Evolutionary conservation across 2,888 invertebrate genomes (phyloP).

Genomic region (Abrostola triplasia): DNA sequence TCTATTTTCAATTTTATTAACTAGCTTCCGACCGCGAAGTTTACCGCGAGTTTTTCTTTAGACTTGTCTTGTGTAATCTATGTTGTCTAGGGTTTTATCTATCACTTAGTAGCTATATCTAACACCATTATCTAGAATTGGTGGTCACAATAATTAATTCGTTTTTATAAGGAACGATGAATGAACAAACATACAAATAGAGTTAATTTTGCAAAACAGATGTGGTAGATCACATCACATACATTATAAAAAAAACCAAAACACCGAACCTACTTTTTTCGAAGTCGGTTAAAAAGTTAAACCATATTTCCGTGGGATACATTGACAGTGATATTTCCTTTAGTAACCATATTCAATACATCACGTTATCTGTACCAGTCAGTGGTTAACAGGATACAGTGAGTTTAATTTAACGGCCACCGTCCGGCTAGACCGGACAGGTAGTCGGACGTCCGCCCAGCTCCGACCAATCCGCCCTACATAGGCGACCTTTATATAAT

Average conservation of each 20-base stretch:
- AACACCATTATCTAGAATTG: too few relatives aligned
- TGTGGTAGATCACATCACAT: too few relatives aligned
- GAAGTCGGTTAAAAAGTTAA: not conserved
- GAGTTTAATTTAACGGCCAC: slow-evolving; percentile 46
- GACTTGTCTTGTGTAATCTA: too few relatives aligned
- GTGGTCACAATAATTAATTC: too few relatives aligned
- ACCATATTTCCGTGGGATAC: not conserved
- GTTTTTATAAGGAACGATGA: too few relatives aligned
- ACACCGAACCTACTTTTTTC: not conserved
- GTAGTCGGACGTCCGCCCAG: slow-evolving; percentile 48
- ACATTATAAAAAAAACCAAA: too few relatives aligned
- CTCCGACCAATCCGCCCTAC: slow-evolving; percentile 28
- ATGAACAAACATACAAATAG: too few relatives aligned
- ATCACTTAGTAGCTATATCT: too few relatives aligned
- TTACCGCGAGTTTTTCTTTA: too few relatives aligned
- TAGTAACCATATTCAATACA: not conserved
- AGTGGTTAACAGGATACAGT: slow-evolving; percentile 35
- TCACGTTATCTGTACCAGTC: slow-evolving; percentile 20
- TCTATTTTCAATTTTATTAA: not conserved
- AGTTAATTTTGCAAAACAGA: too few relatives aligned
- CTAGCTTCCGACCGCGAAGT: too few relatives aligned
- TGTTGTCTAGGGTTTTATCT: too few relatives aligned
- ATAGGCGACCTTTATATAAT: slow-evolving; percentile 15
- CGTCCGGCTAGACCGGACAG: slow-evolving; percentile 47
- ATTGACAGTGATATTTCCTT: slow-evolving; percentile 7